Base-by-base conservation (phyloP, 2,797 vertebrate species). In the Chaenodraco wilsoni region DNA sequence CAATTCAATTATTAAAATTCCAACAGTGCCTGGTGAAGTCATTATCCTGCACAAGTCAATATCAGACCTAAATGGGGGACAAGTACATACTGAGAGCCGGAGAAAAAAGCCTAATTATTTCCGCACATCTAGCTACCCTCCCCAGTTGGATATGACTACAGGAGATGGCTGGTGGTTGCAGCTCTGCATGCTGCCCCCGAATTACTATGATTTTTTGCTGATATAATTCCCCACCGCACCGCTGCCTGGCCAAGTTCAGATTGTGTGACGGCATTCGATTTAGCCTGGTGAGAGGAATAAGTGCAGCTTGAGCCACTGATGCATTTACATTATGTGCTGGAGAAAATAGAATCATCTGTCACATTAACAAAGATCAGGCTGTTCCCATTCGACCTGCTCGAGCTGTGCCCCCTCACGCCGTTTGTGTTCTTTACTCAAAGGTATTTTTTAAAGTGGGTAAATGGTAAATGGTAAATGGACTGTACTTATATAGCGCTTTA, bases 81-180 rank as follows among this genome's bases (percentile, higher is more conserved):
- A 74, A 63, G 64, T 74, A n/a, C 83, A 71, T 15, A 62, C 81
- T 83, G 83, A 71, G 75, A 75, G 76, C 63, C 58, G 27, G 61
- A 72, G 43, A 19, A 52, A 79, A 76, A 75, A 73, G 70, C 82
- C 84, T 78, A 78, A 88, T 90, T 87, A 89, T 87, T 88, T 83
- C 66, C 70, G 64, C 72, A 83, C 76, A 79, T 87, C 86, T 81
- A 71, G 76, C 80, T 67, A 31, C 69, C 82, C 83, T 82, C 52
- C 76, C 66, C 78, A 80, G 84, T 87, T 87, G 87, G 86, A 83
- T 78, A 62, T 81, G 79, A 89, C 86, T 81, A 89, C 88, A 82
- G 79, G 65, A 90, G 85, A 69, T 56, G 62, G 54, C 82, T 69
- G 72, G 73, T 70, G 65, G 69, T 84, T 77, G 83, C 50, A 70